These are phyloP conservation scores for Pipa parva DNA, from an alignment of 2,113 vertebrate genomes.

Conservation along the genomic window DNA sequence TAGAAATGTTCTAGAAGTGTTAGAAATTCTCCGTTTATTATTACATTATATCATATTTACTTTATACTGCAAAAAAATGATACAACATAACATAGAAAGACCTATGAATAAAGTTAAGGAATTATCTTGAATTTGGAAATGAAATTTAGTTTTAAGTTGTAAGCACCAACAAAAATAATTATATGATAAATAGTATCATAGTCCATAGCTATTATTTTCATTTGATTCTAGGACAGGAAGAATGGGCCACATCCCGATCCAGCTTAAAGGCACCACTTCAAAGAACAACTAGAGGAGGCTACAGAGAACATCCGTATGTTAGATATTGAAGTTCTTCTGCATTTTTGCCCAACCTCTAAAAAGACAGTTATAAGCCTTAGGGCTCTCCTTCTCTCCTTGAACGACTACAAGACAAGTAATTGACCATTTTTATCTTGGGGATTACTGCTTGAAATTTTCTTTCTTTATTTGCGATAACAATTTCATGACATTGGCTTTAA, in stretches of 20 bases:
- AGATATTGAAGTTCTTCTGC: constrained; percentile 96
- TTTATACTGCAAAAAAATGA: too few species aligned
- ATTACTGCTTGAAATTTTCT: constrained; percentile 65
- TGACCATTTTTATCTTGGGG: constrained; percentile 74
- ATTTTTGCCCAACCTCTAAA: constrained; percentile 75
- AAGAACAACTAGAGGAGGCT: constrained; percentile 87
- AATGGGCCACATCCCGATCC: constrained; percentile 80
- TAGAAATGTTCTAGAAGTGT: too few species aligned
- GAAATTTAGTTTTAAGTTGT: too few species aligned
- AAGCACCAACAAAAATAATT: too few species aligned
- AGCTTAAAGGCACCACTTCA: constrained; percentile 85
- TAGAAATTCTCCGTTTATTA: too few species aligned
- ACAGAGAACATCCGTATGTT: constrained; percentile 98
- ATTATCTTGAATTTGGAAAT: too few species aligned
- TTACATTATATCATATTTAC: too few species aligned
- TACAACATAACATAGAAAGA: too few species aligned
- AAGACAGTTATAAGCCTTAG: constrained; percentile 75
- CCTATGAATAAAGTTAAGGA: too few species aligned
- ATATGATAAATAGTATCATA: too few species aligned
- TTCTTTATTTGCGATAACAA: constrained; percentile 67
- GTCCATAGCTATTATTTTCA: too few species aligned
- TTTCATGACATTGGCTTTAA: constrained; percentile 63
- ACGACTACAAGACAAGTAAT: constrained; percentile 81
- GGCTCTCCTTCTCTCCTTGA: constrained; percentile 70
- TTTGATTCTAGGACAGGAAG: constrained; percentile 79